Evolutionary conservation across 2,888 invertebrate genomes (phyloP).

Genomic region (Euclidia mi): DNA sequence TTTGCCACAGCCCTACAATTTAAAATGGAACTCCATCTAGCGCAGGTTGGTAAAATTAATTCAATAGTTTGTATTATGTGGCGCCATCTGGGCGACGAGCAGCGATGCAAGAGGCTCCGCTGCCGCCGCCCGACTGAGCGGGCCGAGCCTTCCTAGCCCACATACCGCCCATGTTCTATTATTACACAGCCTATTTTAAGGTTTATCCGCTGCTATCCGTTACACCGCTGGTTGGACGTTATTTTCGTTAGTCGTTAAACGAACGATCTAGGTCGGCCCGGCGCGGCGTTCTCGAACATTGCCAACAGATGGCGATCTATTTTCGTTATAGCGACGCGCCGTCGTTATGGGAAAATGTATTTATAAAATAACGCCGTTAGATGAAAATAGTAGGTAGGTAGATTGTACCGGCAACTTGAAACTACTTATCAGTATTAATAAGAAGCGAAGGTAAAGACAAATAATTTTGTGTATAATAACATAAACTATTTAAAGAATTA

Average conservation of each 20-base stretch:
- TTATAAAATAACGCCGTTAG: too few species aligned
- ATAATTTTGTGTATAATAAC: too few species aligned
- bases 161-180: constrained; percentile 56
- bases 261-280: constrained; percentile 55
- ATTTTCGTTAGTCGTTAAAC: constrained; percentile 78
- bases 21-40: constrained; percentile 73
- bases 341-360: constrained; percentile 41
- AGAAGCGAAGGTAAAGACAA: too few species aligned
- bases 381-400: too few species aligned
- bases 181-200: constrained; percentile 70
- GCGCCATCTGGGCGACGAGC: constrained; percentile 73
- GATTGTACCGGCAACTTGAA: too few species aligned
- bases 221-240: constrained; percentile 72
- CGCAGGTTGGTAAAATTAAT: constrained; percentile 61
- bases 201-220: constrained; percentile 65
- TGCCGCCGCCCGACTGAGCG: constrained; percentile 74
- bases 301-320: constrained; percentile 73
- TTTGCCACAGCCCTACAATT: constrained; percentile 40
- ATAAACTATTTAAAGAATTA: too few species aligned
- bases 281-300: constrained; percentile 54
- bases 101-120: constrained; percentile 77
- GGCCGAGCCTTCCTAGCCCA: constrained; percentile 76
- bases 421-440: too few species aligned
- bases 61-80: constrained; percentile 42
- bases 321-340: constrained; percentile 46